Evolutionary conservation across 2,888 invertebrate species (phyloP), one percentile per base, ranked within the genome.

Genomic region (Catocala nupta): DNA sequence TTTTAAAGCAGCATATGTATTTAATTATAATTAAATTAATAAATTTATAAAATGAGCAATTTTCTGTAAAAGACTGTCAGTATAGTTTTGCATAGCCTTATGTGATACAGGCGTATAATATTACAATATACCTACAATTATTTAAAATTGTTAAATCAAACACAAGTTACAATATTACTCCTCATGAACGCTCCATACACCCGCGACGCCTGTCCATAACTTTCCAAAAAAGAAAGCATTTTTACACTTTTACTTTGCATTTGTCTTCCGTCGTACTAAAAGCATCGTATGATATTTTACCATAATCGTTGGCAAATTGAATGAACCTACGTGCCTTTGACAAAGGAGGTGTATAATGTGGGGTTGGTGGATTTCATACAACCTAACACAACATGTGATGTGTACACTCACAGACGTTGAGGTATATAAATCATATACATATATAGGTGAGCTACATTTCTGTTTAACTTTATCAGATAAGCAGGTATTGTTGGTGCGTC

Each of bases 401-500:
- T 3, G 25, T 39, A 39, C 6, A 33, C 11, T 9, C 10, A 33
- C 33, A 47, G 10, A 9, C 9, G 36, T 39, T 39, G 36, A 36
- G 36, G 0, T 25, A 25, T 25, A 25, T 25, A 25, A 25, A 25
- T 25, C 25, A 25, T 25, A 25, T 25, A 25, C 1, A 3, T 3
- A 25, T 25, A 25, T 25, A 39, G 25, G 13, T 50, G 44, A 52
- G 44, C 47, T 43, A 50, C 8, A 13, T 55, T 62, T 58, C 25
- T 50, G 47, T 63, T 12, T n/a, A 63, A 59, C 51, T 25, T 55
- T 61, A 68, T 62, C 63, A 59, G 59, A 64, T 58, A 59, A 62
- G 58, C 49, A 61, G 63, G 63, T 65, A 63, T 67, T 65, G 58
- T 75, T 57, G 54, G 34, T 53, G 53, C 45, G 54, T 47, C 43